A percentile compares a stretch with the other conserved stretches of the same genome.
Evolutionary conservation across 2,113 vertebrate species (phyloP).

Genomic region (Plectropomus leopardus): DNA sequence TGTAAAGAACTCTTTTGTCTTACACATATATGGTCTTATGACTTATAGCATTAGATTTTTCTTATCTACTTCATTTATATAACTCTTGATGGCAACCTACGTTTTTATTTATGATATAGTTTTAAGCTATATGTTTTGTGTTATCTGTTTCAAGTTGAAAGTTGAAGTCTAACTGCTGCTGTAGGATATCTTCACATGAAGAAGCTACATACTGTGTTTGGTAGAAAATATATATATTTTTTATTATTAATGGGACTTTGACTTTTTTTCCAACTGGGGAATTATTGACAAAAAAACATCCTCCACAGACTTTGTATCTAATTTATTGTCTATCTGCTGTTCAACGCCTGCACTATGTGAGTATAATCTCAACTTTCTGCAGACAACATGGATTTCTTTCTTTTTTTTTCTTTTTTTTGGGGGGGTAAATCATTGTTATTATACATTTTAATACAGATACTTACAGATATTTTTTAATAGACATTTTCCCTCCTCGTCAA

Average conservation of each 20-base stretch:
- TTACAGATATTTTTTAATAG: no score
- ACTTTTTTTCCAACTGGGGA: not conserved
- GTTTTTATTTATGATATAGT: no score
- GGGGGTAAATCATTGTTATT: no score
- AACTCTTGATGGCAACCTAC: no score
- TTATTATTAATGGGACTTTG: not conserved
- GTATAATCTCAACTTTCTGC: not conserved
- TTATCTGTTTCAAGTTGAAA: no score
- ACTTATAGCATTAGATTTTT: no score
- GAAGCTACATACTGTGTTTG: not conserved
- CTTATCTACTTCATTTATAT: no score
- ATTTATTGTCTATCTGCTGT: constrained; percentile 12
- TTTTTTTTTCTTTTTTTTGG: not conserved
- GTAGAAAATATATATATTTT: not conserved
- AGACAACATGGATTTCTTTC: not conserved
- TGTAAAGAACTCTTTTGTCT: constrained; percentile 14
- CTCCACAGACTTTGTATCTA: not conserved
- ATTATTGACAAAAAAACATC: not conserved
- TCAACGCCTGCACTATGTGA: not conserved
- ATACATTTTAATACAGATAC: no score
- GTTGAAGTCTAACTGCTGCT: not conserved
- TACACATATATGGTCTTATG: not conserved
- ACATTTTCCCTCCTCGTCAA: no score
- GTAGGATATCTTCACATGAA: not conserved
- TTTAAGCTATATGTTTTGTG: no score